Evolutionary conservation across 1,140 invertebrate genomes (phyloP).

Genomic region (Bursaphelenchus mucronatus): DNA sequence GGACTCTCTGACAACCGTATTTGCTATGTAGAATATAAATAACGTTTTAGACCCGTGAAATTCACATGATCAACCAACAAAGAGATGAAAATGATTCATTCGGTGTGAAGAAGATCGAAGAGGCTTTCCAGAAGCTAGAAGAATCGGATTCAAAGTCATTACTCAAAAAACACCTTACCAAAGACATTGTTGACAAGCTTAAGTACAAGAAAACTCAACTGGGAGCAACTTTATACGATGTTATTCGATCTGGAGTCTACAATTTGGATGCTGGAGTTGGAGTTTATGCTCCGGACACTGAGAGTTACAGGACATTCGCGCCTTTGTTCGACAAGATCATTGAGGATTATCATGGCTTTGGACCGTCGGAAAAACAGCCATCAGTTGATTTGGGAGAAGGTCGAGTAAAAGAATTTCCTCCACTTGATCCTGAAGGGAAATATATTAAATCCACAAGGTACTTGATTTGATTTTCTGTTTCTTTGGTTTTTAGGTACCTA

Average conservation of each 20-base stretch:
- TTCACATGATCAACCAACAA: conserved; percentile 5
- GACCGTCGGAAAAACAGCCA: conserved; percentile 71
- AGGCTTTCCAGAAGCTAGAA: conserved; percentile 68
- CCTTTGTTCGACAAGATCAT: conserved; percentile 90
- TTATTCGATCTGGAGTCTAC: conserved; percentile 66
- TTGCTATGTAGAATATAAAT: no score
- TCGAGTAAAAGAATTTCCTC: conserved; percentile 70
- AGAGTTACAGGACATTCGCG: conserved; percentile 75
- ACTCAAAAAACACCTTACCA: conserved; percentile 30
- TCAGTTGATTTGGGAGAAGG: conserved; percentile 84
- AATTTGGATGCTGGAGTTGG: conserved; percentile 69
- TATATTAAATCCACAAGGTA: conserved; percentile 88
- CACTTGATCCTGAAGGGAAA: conserved; percentile 80
- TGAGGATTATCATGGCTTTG: conserved; percentile 64
- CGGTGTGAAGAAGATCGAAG: conserved; percentile 2
- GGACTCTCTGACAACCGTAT: no score
- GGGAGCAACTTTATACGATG: conserved; percentile 37
- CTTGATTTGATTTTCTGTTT: conserved; percentile 62
- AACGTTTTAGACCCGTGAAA: no score
- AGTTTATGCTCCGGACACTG: conserved; percentile 76
- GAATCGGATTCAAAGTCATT: conserved; percentile 33
- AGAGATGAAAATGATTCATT: conserved; percentile 22
- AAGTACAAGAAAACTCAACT: conserved; percentile 39
- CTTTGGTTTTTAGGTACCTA: no score
- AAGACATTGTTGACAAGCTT: conserved; percentile 51